phyloP scores from a whole-genome alignment of 2,888 invertebrate species.

The Vannuccia rotundouncinata region DNA sequence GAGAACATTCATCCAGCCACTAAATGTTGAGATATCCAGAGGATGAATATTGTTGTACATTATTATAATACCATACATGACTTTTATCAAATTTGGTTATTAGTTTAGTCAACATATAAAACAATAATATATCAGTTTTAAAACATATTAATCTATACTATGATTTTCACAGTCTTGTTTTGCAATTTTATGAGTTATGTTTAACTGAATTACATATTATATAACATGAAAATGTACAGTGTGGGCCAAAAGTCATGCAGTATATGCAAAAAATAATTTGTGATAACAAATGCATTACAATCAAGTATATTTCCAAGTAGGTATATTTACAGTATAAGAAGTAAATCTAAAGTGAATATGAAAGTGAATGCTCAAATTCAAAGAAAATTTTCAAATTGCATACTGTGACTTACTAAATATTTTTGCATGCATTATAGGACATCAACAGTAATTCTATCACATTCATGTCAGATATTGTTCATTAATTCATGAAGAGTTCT shows the following conservation, averaged over 20 bases:
- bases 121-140: no score
- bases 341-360: neutral
- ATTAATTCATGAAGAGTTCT: constrained; percentile 18
- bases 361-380: neutral
- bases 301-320: neutral
- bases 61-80: no score
- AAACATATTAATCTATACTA: no score
- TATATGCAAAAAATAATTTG: neutral
- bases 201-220: no score
- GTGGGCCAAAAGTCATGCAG: neutral
- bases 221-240: no score
- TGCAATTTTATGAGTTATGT: no score
- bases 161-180: no score
- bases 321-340: neutral
- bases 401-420: neutral
- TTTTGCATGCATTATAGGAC: neutral
- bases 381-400: neutral
- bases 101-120: no score
- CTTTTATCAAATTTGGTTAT: no score
- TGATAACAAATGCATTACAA: neutral
- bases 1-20: no score
- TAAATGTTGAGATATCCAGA: no score
- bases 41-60: no score
- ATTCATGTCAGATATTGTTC: constrained; percentile 10
- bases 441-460: constrained; percentile 12